Evolutionary conservation across 1,140 invertebrate genomes (phyloP).

Genomic region (Drosophila azteca): DNA sequence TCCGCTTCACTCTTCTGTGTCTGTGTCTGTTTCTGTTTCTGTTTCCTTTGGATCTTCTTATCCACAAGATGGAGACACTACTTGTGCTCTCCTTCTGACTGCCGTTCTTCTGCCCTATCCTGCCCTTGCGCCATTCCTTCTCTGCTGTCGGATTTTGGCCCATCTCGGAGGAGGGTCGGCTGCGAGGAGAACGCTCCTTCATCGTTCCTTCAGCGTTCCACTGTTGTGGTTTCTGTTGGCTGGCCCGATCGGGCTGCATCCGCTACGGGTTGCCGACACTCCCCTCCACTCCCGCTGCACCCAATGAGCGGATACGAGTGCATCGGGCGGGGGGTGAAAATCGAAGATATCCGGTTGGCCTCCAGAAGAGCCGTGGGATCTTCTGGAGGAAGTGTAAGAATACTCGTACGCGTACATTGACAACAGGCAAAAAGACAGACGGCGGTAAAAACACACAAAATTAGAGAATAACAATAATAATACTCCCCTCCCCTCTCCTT

Average conservation of each 20-base stretch:
- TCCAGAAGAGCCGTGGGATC: conserved; percentile 19
- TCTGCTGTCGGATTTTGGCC: conserved; percentile 22
- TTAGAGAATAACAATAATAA: background rate
- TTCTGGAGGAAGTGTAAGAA: conserved; percentile 24
- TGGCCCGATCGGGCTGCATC: conserved; percentile 18
- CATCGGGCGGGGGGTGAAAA: conserved; percentile 45
- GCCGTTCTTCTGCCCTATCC: too few relatives aligned
- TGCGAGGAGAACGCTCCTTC: too few relatives aligned
- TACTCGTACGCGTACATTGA: too few relatives aligned
- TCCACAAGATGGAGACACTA: conserved; percentile 40
- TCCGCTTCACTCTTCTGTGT: background rate
- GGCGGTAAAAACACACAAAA: background rate
- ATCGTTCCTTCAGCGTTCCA: conserved; percentile 23
- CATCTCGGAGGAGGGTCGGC: background rate
- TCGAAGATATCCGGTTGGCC: conserved; percentile 69
- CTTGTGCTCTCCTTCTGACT: background rate
- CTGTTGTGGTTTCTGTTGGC: conserved; percentile 52
- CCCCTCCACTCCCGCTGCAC: background rate
- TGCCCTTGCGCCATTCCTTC: conserved; percentile 10
- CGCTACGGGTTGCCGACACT: conserved; percentile 6
- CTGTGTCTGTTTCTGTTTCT: background rate
- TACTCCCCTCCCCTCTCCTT: background rate
- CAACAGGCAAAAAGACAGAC: background rate
- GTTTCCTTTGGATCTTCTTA: background rate
- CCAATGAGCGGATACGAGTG: conserved; percentile 50